Percentiles rank a stretch among this genome's conserved stretches.
Evolutionary conservation across 2,888 invertebrate genomes (phyloP).

Genomic region (Glaucopsyche alexis): DNA sequence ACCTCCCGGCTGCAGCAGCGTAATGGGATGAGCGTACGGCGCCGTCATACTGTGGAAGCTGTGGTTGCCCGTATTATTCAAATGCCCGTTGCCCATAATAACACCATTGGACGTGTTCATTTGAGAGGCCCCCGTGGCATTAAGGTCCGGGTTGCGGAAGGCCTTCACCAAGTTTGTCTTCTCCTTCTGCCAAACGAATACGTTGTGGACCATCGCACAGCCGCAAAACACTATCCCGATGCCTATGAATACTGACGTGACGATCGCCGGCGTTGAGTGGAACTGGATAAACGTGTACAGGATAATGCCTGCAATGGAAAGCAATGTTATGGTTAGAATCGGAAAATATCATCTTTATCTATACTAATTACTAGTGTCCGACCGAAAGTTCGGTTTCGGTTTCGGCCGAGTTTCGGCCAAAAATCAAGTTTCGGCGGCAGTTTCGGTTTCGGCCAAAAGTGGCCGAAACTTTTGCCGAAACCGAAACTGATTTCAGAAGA

Average conservation of each 20-base stretch:
- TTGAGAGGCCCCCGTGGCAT: constrained; percentile 45
- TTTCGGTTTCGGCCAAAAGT: no score
- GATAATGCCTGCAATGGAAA: constrained; percentile 87
- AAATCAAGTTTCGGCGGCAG: no score
- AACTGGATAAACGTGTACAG: constrained; percentile 95
- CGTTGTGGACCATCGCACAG: constrained; percentile 96
- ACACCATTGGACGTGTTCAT: constrained; percentile 58
- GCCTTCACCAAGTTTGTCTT: constrained; percentile 91
- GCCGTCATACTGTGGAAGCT: constrained; percentile 69
- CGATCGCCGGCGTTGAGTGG: constrained; percentile 94
- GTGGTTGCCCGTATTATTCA: constrained; percentile 66
- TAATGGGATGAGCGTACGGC: constrained; percentile 71
- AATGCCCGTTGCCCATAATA: constrained; percentile 63
- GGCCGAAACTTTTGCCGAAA: no score
- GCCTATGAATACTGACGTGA: constrained; percentile 93
- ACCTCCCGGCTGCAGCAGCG: constrained; percentile 74
- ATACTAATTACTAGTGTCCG: no score
- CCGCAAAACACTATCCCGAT: constrained; percentile 95
- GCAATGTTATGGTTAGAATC: constrained; percentile 4
- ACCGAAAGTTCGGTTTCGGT: no score
- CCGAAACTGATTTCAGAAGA: no score
- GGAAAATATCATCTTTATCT: no score
- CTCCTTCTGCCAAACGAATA: constrained; percentile 95
- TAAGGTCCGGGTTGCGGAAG: constrained; percentile 61
- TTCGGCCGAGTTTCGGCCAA: no score